Percentiles rank a stretch among this genome's conserved stretches.
Evolutionary conservation across 2,888 invertebrate genomes (phyloP).

Genomic region (Yponomeuta plumbellus): DNA sequence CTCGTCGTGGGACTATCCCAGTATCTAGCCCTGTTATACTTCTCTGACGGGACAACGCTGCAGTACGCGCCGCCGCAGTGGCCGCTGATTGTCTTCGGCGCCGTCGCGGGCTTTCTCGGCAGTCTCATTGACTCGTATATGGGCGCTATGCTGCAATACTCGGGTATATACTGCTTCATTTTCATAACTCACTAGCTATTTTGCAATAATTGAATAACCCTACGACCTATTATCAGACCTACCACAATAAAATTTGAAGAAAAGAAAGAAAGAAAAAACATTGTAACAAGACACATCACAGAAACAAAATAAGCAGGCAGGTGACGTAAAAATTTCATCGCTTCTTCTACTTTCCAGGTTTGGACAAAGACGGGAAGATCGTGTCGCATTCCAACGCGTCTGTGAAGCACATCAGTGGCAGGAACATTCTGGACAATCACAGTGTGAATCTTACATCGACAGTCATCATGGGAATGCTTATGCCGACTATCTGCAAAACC

Average conservation of each 20-base stretch:
- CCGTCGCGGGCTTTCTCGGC: conserved; percentile 85
- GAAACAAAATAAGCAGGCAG: too few relatives aligned
- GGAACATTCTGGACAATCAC: conserved; percentile 88
- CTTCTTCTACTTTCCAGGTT: conserved; percentile 66
- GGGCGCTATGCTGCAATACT: conserved; percentile 91
- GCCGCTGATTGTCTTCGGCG: conserved; percentile 85
- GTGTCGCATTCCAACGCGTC: conserved; percentile 83
- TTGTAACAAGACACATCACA: too few relatives aligned
- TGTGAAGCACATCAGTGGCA: conserved; percentile 85
- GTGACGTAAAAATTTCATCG: too few relatives aligned
- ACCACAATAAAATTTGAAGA: too few relatives aligned
- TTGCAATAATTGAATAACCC: too few relatives aligned
- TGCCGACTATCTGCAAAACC: conserved; percentile 77
- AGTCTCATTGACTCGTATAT: conserved; percentile 89
- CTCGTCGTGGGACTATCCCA: conserved; percentile 82
- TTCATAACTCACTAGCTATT: too few relatives aligned
- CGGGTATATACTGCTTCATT: conserved; percentile 71
- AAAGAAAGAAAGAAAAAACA: too few relatives aligned
- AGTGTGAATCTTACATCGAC: conserved; percentile 91
- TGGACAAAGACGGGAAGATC: conserved; percentile 81
- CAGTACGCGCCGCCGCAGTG: conserved; percentile 83
- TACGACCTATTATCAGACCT: too few relatives aligned
- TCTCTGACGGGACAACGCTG: conserved; percentile 76
- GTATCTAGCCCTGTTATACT: conserved; percentile 80
- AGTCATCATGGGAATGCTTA: conserved; percentile 82